These are phyloP conservation scores for Gallinago jamesoni DNA, from an alignment of 2,113 vertebrate genomes.

Conservation along the genomic window DNA sequence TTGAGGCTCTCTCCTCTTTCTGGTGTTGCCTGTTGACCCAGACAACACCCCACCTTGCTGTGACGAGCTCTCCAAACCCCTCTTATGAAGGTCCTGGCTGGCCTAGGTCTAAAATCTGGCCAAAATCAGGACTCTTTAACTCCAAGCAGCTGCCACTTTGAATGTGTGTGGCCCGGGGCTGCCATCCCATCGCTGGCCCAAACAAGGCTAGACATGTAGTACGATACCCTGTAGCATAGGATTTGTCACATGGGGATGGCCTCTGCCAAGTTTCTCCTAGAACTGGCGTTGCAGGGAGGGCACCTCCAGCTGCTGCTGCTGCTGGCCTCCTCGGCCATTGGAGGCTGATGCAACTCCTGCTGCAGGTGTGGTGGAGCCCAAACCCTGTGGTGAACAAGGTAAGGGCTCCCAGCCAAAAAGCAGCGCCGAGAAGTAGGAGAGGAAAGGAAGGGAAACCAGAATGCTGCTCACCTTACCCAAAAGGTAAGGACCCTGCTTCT, in stretches of 20 bases:
- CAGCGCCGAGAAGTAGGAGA: background rate
- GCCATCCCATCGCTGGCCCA: background rate
- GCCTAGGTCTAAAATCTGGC: background rate
- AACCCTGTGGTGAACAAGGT: background rate
- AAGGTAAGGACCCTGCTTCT: background rate
- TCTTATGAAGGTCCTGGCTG: fast-evolving
- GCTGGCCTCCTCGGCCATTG: fast-evolving
- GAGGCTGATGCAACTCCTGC: background rate
- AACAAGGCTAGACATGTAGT: background rate
- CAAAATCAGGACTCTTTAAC: background rate
- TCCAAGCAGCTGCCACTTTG: fast-evolving
- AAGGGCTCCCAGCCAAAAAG: background rate
- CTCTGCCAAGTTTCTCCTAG: background rate
- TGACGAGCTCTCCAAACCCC: fast-evolving
- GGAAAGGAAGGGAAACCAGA: background rate
- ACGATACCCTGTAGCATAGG: background rate
- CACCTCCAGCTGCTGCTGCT: background rate
- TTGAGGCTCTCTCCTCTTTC: background rate
- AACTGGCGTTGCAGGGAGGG: background rate
- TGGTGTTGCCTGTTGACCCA: background rate
- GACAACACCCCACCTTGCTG: background rate
- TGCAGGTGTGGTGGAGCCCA: background rate
- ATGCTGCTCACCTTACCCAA: background rate
- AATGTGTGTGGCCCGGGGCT: background rate
- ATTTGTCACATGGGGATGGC: background rate